Percentiles rank a stretch among this genome's conserved stretches.
Conservation (phyloP, 2,113 vertebrate species). For the Bettongia penicillata region DNA sequence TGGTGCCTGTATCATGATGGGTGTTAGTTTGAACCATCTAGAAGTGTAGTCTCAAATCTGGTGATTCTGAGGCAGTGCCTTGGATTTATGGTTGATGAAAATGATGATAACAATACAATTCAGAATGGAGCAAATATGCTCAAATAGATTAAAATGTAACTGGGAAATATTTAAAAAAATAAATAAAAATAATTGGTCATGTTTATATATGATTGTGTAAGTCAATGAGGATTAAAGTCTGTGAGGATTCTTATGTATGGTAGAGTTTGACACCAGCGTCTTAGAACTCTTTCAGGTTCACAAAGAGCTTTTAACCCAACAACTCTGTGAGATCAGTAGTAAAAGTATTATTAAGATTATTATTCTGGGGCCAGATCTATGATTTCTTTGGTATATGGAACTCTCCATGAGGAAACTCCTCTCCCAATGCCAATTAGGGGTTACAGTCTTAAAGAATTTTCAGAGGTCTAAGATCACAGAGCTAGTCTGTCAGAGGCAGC, state of each 20-base stretch:
- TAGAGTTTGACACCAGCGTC: neutral
- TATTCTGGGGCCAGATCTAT: neutral
- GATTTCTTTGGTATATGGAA: neutral
- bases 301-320: neutral
- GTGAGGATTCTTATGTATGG: neutral
- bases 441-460: neutral
- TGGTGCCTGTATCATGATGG: neutral
- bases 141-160: neutral
- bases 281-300: neutral
- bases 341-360: neutral
- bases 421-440: neutral
- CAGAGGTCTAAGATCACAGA: neutral
- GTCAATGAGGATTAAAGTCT: neutral
- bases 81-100: neutral
- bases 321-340: neutral
- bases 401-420: neutral
- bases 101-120: neutral
- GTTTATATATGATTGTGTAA: neutral
- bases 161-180: neutral
- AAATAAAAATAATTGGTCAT: neutral
- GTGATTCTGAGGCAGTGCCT: neutral
- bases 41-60: neutral
- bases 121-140: neutral
- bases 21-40: neutral
- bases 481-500: neutral